Evolutionary conservation across 2,797 vertebrate genomes (phyloP).

Genomic region (Falco rusticolus): DNA sequence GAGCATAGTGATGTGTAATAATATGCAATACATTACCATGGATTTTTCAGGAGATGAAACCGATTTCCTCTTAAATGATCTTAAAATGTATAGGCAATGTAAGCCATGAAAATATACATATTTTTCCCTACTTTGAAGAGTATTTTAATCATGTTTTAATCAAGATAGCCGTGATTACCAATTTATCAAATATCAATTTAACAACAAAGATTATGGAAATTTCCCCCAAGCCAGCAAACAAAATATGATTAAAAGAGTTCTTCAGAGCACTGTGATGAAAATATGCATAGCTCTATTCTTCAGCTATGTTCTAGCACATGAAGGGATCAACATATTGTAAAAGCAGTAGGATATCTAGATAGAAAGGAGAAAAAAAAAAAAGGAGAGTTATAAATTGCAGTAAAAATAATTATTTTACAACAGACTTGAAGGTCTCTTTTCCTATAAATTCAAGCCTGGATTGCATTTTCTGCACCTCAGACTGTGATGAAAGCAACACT

Average conservation of each 20-base stretch:
- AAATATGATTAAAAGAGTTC: conserved; percentile 72
- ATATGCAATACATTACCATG: background rate
- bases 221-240: conserved; percentile 18
- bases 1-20: background rate
- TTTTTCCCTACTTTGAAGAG: conserved; percentile 34
- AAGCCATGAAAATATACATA: conserved; percentile 22
- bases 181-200: conserved; percentile 75
- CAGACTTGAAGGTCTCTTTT: background rate
- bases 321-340: conserved; percentile 54
- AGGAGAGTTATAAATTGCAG: background rate
- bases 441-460: background rate
- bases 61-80: background rate
- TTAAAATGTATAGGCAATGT: conserved; percentile 45
- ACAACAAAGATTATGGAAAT: conserved; percentile 74
- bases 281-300: conserved; percentile 54
- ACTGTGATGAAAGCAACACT: background rate
- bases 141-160: conserved; percentile 73
- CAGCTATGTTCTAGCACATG: conserved; percentile 25
- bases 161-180: conserved; percentile 56
- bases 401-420: conserved; percentile 33
- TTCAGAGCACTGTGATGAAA: conserved; percentile 59
- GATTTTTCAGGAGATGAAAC: conserved; percentile 34
- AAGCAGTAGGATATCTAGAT: conserved; percentile 25
- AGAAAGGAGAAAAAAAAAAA: background rate
- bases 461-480: background rate